Base-by-base conservation (phyloP, 2,113 vertebrate species). In the Microcebus lehilahytsara region DNA sequence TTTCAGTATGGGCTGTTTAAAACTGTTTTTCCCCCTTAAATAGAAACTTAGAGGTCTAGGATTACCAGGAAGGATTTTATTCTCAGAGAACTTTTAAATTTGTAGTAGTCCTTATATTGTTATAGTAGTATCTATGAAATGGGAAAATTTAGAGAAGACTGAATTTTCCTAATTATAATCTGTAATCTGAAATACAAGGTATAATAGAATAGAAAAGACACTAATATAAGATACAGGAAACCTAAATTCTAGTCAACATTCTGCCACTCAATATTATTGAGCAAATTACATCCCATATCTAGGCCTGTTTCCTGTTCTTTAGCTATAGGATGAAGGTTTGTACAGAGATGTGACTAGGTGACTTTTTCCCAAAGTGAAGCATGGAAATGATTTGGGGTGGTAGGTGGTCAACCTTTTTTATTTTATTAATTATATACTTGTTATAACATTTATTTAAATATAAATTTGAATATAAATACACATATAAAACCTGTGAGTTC, bases 11-110 rank as follows among this genome's bases (percentile, higher is more conserved):
- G 17, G 14, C 27, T 86, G 9, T 71, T 93, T 67, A 78, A 92
- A 66, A 49, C 23, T 22, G 34, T 25, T 90, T 69, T 60, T 91
- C 22, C n/a, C 37, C 40, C 11, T 92, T 96, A 90, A 37, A 62
- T 95, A 93, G 58, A 69, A 97, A 53, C 58, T 95, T 49, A 62
- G 83, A 96, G 85, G 12, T 62, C 46, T 93, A 53, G 8, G 25
- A 53, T 85, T 93, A 81, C 46, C 14, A 74, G 56, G 13, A 88
- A 3, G 40, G 46, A 46, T 86, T 93, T 95, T 89, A 66, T 83
- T 86, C 34, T 96, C 30, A 92, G 83, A 51, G 93, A 89, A 78
- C 56, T 78, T 80, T 46, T 10, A 83, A 62, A 27, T 83, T 96
- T 89, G 2, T 85, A 32, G 75, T 51, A 89, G 51, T 96, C 9